phyloP scores from a whole-genome alignment of 2,113 vertebrate genomes.

The Edolisoma coerulescens region DNA sequence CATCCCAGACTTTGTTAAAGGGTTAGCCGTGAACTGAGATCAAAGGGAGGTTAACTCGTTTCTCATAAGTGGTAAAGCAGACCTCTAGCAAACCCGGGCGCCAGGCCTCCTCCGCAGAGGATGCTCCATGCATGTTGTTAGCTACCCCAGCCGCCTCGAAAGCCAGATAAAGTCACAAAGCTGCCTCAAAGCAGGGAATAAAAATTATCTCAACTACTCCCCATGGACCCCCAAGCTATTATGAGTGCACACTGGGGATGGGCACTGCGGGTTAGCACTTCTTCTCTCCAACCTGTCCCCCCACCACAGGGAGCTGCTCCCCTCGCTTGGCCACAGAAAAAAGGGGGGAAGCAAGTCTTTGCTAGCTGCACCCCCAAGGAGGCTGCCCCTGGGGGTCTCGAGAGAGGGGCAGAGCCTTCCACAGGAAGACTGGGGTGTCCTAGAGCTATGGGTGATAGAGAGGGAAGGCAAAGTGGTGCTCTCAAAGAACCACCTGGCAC shows the following conservation, averaged over 20 bases:
- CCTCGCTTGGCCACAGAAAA: accelerated
- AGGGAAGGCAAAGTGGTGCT: not conserved
- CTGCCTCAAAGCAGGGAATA: not conserved
- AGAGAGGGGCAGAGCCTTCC: not conserved
- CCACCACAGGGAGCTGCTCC: not conserved
- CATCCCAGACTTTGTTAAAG: slow-evolving; percentile 71
- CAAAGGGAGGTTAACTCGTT: slow-evolving; percentile 73
- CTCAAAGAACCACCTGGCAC: not conserved
- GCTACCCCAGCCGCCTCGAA: not conserved
- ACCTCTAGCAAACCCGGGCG: slow-evolving; percentile 47
- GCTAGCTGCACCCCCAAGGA: not conserved
- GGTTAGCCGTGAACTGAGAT: slow-evolving; percentile 66
- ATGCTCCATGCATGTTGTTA: slow-evolving; percentile 30
- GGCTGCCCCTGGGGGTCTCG: accelerated
- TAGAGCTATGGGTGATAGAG: not conserved
- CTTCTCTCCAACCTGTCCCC: not conserved
- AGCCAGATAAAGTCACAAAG: slow-evolving; percentile 35
- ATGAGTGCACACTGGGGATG: not conserved
- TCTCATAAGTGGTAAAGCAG: slow-evolving; percentile 62
- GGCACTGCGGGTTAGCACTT: not conserved
- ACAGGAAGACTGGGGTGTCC: not conserved
- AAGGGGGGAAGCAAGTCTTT: not conserved
- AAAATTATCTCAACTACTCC: not conserved
- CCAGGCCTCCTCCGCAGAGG: slow-evolving; percentile 30
- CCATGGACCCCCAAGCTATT: not conserved